Base-by-base conservation (phyloP, 2,113 vertebrate species). In the Melanostigma gelatinosum region DNA sequence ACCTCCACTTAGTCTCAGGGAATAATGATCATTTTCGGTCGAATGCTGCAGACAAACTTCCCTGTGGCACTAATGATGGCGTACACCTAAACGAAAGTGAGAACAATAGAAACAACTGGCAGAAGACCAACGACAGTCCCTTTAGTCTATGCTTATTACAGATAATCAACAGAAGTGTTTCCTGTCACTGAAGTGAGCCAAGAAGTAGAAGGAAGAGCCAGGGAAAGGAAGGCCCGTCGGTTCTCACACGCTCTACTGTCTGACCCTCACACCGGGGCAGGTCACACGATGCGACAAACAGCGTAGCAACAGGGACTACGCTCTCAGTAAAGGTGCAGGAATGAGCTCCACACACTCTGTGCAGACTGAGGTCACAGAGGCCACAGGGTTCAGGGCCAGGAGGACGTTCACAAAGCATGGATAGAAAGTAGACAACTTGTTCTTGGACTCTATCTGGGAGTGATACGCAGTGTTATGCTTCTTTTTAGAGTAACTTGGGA, bases 231-330 rank as follows among this genome's bases (percentile, higher is more conserved):
- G 79, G 57, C 27, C 20, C 65, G 85, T 65, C 10, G 0, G 73
- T 85, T 88, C 90, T 80, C 90, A 92, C 85, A 87, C 68, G 29
- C 70, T 72, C 71, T 36, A 57, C 57, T 32, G 69, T 63, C 36
- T 82, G 78, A 72, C 69, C 75, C 65, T 65, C 42, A 69, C 46
- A 27, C 6, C 2, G 7, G 38, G 66, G 6, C 32, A 15, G 18
- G 32, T 42, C 63, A 54, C 73, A 57, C 48, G 32, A 36, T 1
- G 29, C 50, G 29, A 57, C 72, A 46, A 34, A 52, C 50, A 32
- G 52, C 15, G 40, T 1, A 8, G 42, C 38, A 64, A 32, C 16
- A 34, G 15, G 8, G 3, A 8, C 57, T 27, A n/a, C 2, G 18
- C 48, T 50, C 22, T 55, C 1, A 24, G 18, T 40, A 24, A 11